Evolutionary conservation across 2,113 vertebrate genomes (phyloP), one percentile per base, ranked within the genome.

Genomic region (Lethenteron camtschaticum): DNA sequence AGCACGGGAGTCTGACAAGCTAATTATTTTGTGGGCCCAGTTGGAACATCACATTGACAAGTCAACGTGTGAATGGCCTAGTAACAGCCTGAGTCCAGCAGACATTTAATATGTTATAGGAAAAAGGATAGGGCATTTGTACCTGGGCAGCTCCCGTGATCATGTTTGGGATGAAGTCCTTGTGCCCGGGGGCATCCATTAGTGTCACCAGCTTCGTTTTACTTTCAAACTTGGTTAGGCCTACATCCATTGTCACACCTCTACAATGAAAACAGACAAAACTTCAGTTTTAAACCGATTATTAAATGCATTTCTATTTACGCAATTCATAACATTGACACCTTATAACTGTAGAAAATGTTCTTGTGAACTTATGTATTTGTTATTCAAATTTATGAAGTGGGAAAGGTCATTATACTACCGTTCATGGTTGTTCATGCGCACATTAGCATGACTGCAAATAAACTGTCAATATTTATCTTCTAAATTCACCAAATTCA

Each of bases 141-240:
- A 99, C 94, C 89, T 96, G 90, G 55, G 94, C 92, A 70, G 94
- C 94, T 78, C 94, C 94, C 58, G 90, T 99, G 77, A 99, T 99
- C 94, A 96, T 99, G 80, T 99, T 99, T 75, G 94, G 94, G 79
- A 99, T 96, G 78, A 99, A 99, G 78, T 99, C 94, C 79, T 84
- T 95, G 83, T 99, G 94, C 74, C 94, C 94, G 2, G 94, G 94
- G 12, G 94, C 94, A 73, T 99, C 94, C 94, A 99, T 99, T 70
- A 99, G 76, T 4, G 88, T 96, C 77, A 99, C 88, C 71, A 95
- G 79, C 81, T 96, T 99, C 68, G 89, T 87, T 63, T 79, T 76
- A 1, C 89, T 96, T 80, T 96, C 90, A 66, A 99, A 99, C 79
- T 92, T 96, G 57, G 90, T 99, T 90, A 96, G 94, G 60, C 92